Conservation (phyloP, 1,140 invertebrate genomes). For the Alviniconcha marisindica region DNA sequence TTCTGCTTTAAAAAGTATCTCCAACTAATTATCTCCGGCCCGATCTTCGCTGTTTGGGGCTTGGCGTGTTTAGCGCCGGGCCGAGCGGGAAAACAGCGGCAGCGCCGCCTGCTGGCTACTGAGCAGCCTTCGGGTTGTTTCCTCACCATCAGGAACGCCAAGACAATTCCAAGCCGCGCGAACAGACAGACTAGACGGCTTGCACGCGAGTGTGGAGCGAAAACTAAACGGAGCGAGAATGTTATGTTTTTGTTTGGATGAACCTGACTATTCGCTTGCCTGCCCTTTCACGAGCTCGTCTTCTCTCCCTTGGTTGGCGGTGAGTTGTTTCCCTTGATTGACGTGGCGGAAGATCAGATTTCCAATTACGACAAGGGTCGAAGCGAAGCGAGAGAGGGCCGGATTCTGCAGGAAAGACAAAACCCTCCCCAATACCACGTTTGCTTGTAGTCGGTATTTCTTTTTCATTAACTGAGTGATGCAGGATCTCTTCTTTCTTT, state of each 20-base stretch:
- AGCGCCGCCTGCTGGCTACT: no score
- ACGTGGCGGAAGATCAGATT: slow-evolving; percentile 10
- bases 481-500: no score
- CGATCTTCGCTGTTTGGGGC: no score
- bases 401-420: no score
- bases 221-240: not conserved
- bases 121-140: no score
- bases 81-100: no score
- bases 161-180: slow-evolving; percentile 1
- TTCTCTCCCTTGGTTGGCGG: not conserved
- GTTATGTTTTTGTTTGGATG: slow-evolving; percentile 27
- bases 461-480: no score
- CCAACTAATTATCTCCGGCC: slow-evolving; percentile 3
- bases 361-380: slow-evolving; percentile 20
- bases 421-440: no score
- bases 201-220: not conserved
- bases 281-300: not conserved
- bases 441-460: no score
- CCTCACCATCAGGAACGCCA: not conserved
- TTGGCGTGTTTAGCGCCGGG: no score
- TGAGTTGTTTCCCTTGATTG: slow-evolving; percentile 31
- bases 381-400: no score
- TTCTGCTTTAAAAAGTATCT: not conserved
- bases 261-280: slow-evolving; percentile 5
- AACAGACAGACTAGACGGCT: not conserved